These are phyloP conservation scores for Cydia amplana DNA, from an alignment of 1,140 invertebrate genomes.

Conservation along the genomic window DNA sequence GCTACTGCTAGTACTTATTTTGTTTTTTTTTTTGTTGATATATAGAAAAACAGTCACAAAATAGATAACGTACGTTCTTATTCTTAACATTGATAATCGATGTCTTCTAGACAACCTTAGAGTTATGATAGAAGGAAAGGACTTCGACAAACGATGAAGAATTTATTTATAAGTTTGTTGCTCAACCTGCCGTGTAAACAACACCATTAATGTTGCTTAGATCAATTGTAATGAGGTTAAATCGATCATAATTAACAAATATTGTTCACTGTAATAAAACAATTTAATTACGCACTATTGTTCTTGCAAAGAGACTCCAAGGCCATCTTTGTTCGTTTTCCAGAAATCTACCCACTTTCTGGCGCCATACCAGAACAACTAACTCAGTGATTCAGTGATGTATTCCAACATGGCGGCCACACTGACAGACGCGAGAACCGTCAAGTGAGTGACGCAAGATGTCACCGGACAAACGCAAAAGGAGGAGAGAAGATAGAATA, in stretches of 20 bases:
- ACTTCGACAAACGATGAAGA: no score
- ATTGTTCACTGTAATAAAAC: background rate
- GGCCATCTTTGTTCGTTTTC: background rate
- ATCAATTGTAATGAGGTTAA: slow-evolving; percentile 2
- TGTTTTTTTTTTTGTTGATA: no score
- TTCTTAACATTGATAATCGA: no score
- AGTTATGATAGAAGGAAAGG: no score
- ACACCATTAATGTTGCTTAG: background rate
- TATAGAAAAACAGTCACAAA: no score
- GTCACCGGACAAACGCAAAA: slow-evolving; percentile 72
- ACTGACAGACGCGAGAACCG: slow-evolving; percentile 36
- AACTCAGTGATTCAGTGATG: slow-evolving; percentile 59
- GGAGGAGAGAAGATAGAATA: slow-evolving; percentile 48
- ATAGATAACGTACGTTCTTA: no score
- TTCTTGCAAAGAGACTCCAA: slow-evolving; percentile 24
- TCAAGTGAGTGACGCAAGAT: slow-evolving; percentile 64
- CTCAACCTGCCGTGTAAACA: background rate
- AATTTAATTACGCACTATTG: background rate
- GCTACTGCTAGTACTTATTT: no score
- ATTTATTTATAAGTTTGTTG: background rate
- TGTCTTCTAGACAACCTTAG: no score
- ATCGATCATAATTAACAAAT: background rate
- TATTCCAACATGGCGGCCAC: slow-evolving; percentile 47
- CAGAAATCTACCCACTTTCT: slow-evolving; percentile 33
- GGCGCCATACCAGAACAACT: slow-evolving; percentile 47